These are phyloP conservation scores for Agrochola circellaris DNA, from an alignment of 2,888 invertebrate species.

Conservation along the genomic window DNA sequence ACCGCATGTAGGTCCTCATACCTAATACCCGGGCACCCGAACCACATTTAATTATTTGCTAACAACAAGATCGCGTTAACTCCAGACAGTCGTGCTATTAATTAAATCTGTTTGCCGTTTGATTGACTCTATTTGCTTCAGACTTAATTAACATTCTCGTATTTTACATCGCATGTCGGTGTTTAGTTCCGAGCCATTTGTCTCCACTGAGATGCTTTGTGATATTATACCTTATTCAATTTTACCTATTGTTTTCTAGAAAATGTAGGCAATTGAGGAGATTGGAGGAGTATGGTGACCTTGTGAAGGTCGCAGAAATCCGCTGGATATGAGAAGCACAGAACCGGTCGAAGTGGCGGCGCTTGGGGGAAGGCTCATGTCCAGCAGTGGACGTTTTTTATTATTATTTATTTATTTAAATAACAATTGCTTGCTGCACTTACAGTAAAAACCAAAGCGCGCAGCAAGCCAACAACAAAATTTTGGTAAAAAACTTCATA, in stretches of 20 bases:
- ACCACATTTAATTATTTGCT: conserved; percentile 72
- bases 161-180: conserved; percentile 41
- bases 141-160: conserved; percentile 85
- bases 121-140: conserved; percentile 83
- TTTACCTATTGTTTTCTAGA: neutral
- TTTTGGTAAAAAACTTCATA: no score
- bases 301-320: no score
- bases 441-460: no score
- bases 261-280: neutral
- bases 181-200: conserved; percentile 40
- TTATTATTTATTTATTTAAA: no score
- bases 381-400: no score
- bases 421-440: no score
- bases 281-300: neutral
- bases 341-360: no score
- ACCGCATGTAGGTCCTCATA: neutral
- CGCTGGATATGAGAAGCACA: no score
- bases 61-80: conserved; percentile 81
- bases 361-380: no score
- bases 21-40: conserved; percentile 23
- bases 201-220: conserved; percentile 2
- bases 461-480: no score
- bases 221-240: conserved; percentile 12
- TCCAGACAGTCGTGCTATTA: conserved; percentile 83
- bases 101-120: conserved; percentile 88